Evolutionary conservation across 2,888 invertebrate species (phyloP), one percentile per base, ranked within the genome.

Genomic region (Petrolisthes cinctipes): DNA sequence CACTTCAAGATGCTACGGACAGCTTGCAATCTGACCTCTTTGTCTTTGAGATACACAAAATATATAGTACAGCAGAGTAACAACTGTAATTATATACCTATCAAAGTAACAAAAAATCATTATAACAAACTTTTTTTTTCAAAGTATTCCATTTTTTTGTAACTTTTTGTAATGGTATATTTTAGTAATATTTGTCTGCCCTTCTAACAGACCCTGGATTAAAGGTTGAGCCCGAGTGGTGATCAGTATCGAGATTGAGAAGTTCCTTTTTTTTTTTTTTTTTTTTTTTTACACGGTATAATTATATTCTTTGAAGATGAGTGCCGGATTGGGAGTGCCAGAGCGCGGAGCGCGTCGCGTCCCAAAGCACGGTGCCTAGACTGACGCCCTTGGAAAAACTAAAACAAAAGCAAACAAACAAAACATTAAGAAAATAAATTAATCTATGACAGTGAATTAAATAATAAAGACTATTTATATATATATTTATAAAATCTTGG

Each of bases 41-140:
- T 88, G 88, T 88, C 88, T 88, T 88, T 85, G 81, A 85, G 37
- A 88, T 88, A 88, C 88, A 88, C 88, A 88, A 88, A 88, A 88
- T 88, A 88, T 85, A 88, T 85, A 87, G 83, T 85, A 88, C 80
- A 81, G 85, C 82, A 87, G 83, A 87, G 87, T 83, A 87, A 87
- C 87, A 87, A 87, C 87, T 87, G 87, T 87, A 86, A 82, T 86
- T 57, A 23, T 51, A 61, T 86, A 82, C 80, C 57, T 83, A 83
- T 87, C 83, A 87, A 87, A 87, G 83, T 87, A 87, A 87, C 87
- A 87, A 87, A 76, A 73, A 87, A 87, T 87, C 81, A 87, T 84
- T 84, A 87, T 84, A 87, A 84, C 37, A 87, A 71, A 84, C 81
- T 81, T 75, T 75, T 71, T 53, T 73, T 87, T 86, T 82, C 61